Evolutionary conservation across 2,888 invertebrate genomes (phyloP), one percentile per base, ranked within the genome.

Genomic region (Pristionchus fissidentatus): DNA sequence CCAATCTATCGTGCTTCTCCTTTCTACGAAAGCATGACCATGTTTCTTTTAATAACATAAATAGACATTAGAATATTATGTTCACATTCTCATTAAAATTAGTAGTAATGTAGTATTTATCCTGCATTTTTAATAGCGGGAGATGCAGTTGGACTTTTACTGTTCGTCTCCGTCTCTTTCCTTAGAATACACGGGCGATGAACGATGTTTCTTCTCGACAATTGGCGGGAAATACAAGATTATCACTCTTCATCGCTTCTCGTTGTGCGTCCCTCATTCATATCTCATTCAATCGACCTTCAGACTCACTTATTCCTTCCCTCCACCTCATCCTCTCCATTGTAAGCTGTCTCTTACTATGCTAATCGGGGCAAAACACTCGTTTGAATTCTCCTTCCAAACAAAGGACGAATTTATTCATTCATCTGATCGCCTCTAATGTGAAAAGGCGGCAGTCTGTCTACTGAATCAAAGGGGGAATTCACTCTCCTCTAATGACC

Each of bases 371-470:
- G 43, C 43, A 41, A 70, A 41, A 60, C 29, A 13, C 70, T n/a
- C 70, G 70, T 70, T 70, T 70, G 41, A 70, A 70, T 70, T 70
- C n/a, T n/a, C 70, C 70, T 26, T 70, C n/a, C 70, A 70, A 70
- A 70, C 70, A 70, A 70, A 70, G 70, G n/a, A 41, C 26, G n/a
- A n/a, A n/a, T n/a, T 26, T 70, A 41, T n/a, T 70, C 41, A 41
- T n/a, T 41, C n/a, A 26, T 55, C 22, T 70, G 70, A 70, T 70
- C 41, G 70, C 10, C 38, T 35, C 38, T 7, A 66, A 19, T 8
- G 29, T 35, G 62, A 38, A 32, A 38, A 41, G 70, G 26, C 38
- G 70, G 70, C 70, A 41, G 70, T 38, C 38, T n/a, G 70, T 70
- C 70, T 70, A 70, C 32, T 70, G n/a, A 70, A 70, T 70, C 41